phyloP scores from a whole-genome alignment of 2,113 vertebrate genomes.

The Hypomesus transpacificus region DNA sequence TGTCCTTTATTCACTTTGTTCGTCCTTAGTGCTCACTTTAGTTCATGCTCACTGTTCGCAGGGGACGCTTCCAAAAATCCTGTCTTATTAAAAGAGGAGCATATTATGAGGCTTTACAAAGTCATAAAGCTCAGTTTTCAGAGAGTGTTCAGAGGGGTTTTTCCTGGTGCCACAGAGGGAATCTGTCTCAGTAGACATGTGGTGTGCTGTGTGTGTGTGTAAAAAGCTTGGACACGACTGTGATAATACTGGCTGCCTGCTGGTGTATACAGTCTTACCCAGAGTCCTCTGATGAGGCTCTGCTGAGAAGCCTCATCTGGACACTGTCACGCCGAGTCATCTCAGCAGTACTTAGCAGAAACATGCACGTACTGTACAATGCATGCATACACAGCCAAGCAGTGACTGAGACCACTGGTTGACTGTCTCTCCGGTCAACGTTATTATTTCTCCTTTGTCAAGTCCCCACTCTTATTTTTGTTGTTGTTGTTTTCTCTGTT shows the following conservation, averaged over 20 bases:
- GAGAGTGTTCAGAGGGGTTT: neutral
- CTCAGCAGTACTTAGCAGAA: conserved; percentile 13
- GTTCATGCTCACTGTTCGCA: too few species aligned
- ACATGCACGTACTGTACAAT: neutral
- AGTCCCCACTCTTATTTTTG: neutral
- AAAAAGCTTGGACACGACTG: conserved; percentile 19
- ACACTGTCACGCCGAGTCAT: conserved; percentile 18
- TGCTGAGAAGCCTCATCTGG: conserved; percentile 25
- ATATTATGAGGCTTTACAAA: too few species aligned
- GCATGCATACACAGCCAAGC: conserved; percentile 27
- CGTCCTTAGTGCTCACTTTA: neutral
- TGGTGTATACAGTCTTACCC: conserved; percentile 2
- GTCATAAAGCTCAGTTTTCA: too few species aligned
- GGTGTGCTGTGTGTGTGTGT: neutral
- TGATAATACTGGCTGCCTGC: neutral
- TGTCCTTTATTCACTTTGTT: neutral
- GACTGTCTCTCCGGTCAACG: conserved; percentile 18
- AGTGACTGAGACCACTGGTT: conserved; percentile 38
- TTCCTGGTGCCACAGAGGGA: neutral
- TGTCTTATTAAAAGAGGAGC: too few species aligned
- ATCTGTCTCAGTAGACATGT: neutral
- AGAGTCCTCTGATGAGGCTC: conserved; percentile 10
- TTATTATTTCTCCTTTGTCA: conserved; percentile 21
- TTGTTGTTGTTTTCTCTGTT: conserved; percentile 34
- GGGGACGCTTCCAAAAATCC: too few species aligned